Conservation (phyloP, 2,888 invertebrate genomes). For the Dioctria linearis region DNA sequence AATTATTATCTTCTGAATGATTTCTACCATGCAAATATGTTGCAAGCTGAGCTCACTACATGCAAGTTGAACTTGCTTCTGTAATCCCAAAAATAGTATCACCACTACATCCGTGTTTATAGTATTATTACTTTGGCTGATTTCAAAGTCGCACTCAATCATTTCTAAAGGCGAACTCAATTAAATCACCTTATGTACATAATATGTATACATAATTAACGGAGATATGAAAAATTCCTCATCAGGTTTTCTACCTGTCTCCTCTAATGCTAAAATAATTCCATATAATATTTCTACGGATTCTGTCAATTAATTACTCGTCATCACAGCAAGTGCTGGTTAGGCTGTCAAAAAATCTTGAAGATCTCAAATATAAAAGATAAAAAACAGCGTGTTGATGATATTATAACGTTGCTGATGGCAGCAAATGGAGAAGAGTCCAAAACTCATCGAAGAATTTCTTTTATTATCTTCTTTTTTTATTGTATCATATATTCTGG, state of each 20-base stretch:
- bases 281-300: slow-evolving; percentile 16
- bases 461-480: slow-evolving; percentile 15
- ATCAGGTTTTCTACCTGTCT: not conserved
- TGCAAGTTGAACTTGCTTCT: too few species aligned
- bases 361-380: slow-evolving; percentile 17
- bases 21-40: too few species aligned
- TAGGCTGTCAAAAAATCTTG: slow-evolving; percentile 25
- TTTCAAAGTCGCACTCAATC: too few species aligned
- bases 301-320: slow-evolving; percentile 45
- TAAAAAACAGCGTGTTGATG: slow-evolving; percentile 43
- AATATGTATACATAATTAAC: slow-evolving; percentile 12
- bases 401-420: slow-evolving; percentile 51
- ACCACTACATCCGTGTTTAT: too few species aligned
- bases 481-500: slow-evolving; percentile 35
- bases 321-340: slow-evolving; percentile 32
- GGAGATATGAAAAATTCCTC: slow-evolving; percentile 8
- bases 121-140: too few species aligned
- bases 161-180: too few species aligned
- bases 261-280: slow-evolving; percentile 36
- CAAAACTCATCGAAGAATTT: slow-evolving; percentile 44
- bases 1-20: too few species aligned
- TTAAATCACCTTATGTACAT: too few species aligned
- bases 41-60: too few species aligned
- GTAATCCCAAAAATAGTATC: too few species aligned
- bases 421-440: slow-evolving; percentile 29